A percentile compares a stretch with the other conserved stretches of the same genome.
Conservation (phyloP, 1,140 invertebrate genomes). For the Leguminivora glycinivorella region DNA sequence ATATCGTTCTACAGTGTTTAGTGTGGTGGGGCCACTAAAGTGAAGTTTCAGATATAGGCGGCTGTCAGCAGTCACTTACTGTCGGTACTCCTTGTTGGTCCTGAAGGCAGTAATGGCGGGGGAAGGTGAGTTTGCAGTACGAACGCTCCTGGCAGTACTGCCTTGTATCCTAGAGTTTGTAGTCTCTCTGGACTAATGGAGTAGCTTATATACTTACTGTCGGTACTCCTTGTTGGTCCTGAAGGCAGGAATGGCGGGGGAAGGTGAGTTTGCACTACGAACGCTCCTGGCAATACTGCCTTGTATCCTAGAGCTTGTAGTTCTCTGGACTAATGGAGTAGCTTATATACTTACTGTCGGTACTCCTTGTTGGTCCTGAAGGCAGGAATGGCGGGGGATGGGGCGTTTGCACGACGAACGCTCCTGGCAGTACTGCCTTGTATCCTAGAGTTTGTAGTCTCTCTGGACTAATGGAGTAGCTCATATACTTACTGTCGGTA, state of each 20-base stretch:
- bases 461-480: slow-evolving; percentile 84
- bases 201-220: slow-evolving; percentile 81
- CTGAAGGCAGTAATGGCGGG: slow-evolving; percentile 94
- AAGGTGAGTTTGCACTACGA: slow-evolving; percentile 95
- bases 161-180: slow-evolving; percentile 89
- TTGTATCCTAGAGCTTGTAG: slow-evolving; percentile 90
- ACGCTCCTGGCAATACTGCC: slow-evolving; percentile 93
- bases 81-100: slow-evolving; percentile 88
- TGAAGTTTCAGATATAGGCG: too few species aligned
- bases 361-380: slow-evolving; percentile 91
- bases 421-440: slow-evolving; percentile 92
- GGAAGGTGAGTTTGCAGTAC: slow-evolving; percentile 95
- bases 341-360: slow-evolving; percentile 82
- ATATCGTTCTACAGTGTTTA: too few species aligned
- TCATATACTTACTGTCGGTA: slow-evolving; percentile 89
- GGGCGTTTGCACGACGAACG: slow-evolving; percentile 95
- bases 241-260: slow-evolving; percentile 94
- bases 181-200: slow-evolving; percentile 88
- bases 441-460: slow-evolving; percentile 90
- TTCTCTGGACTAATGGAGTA: slow-evolving; percentile 90
- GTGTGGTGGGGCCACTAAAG: too few species aligned
- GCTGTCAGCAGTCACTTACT: slow-evolving; percentile 76
- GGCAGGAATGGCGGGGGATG: slow-evolving; percentile 94
- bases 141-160: slow-evolving; percentile 94
- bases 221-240: slow-evolving; percentile 89